Base-by-base conservation (phyloP, 64 coral and sea anemone species). In the Porites lutea region DNA sequence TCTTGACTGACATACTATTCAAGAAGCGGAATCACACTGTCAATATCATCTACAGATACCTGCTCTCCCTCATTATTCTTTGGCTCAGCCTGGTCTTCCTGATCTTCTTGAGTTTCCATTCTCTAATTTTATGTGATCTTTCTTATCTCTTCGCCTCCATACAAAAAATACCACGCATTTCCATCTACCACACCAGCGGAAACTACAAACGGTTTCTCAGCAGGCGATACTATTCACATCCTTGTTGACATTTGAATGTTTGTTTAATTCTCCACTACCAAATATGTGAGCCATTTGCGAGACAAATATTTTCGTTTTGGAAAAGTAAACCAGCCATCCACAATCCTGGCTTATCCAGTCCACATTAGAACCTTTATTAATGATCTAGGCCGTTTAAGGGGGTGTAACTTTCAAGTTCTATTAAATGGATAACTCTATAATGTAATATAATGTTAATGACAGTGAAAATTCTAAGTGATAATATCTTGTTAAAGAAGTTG, bases 231-330 rank as follows among this genome's bases (percentile, higher is more conserved):
- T 69, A 19, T 47, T 84, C 63, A 51, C 61, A 52, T 8, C 47
- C 48, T 69, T 84, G 21, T 81, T 83, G 19, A 84, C 45, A 84
- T 48, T 10, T 84, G 16, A 52, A 19, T 80, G 81, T 68, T 84
- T 84, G 63, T 84, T 84, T 69, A 14, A 69, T 10, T 49, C 69
- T 69, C 47, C 12, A 84, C 4, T 48, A 49, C 44, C 45, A 84
- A 84, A 84, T 68, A 67, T 84, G 18, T 69, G 7, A 84, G 64
- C 64, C 45, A 52, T 49, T 69, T 68, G 45, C 3, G 8, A 1
- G 49, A 50, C 3, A 59, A 76, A 49, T 69, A 19, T 68, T 84
- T 84, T 68, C 69, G 52, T 84, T 84, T 84, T 69, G 16, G 52
- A 3, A 48, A 76, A 19, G 45, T 76, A 19, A 76, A 74, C 51